A percentile compares a stretch with the other conserved stretches of the same genome.
phyloP scores from a whole-genome alignment of 2,797 vertebrate genomes.

The Schizothorax lantsangensis region DNA sequence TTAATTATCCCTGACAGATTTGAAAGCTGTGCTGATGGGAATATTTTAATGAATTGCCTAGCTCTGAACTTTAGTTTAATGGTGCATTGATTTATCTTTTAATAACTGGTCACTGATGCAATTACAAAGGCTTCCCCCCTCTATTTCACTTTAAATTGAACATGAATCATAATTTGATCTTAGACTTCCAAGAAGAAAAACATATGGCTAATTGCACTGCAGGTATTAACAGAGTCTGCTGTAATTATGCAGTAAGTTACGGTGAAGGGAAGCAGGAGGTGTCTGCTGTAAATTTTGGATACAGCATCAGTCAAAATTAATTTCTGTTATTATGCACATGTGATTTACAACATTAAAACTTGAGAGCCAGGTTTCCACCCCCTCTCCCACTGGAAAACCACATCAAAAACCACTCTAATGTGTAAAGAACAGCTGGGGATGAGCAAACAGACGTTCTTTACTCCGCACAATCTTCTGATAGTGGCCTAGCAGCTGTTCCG shows the following conservation, averaged over 20 bases:
- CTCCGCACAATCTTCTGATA: not conserved
- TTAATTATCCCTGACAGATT: conserved; percentile 13
- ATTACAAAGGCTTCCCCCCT: conserved; percentile 25
- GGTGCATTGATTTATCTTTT: conserved; percentile 34
- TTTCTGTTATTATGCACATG: conserved; percentile 52
- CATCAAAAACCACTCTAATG: conserved; percentile 39
- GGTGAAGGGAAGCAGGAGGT: conserved; percentile 34
- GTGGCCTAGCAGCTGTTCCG: conserved; percentile 24
- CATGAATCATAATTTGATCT: conserved; percentile 35
- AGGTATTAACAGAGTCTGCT: conserved; percentile 42
- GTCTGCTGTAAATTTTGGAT: conserved; percentile 34
- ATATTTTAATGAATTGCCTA: conserved; percentile 27
- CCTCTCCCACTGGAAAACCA: conserved; percentile 14
- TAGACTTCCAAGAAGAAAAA: conserved; percentile 33
- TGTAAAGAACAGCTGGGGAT: conserved; percentile 32
- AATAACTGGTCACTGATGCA: conserved; percentile 28
- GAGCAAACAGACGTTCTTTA: conserved; percentile 15
- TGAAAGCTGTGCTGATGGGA: conserved; percentile 32
- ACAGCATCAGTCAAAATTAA: conserved; percentile 55
- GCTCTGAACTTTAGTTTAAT: conserved; percentile 11
- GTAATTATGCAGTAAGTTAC: conserved; percentile 46
- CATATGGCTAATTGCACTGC: conserved; percentile 29
- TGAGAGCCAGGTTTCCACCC: conserved; percentile 23
- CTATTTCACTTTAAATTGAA: conserved; percentile 21
- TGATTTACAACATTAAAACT: conserved; percentile 53